These are phyloP conservation scores for Reticulitermes speratus DNA, from an alignment of 1,140 invertebrate species.

Conservation along the genomic window DNA sequence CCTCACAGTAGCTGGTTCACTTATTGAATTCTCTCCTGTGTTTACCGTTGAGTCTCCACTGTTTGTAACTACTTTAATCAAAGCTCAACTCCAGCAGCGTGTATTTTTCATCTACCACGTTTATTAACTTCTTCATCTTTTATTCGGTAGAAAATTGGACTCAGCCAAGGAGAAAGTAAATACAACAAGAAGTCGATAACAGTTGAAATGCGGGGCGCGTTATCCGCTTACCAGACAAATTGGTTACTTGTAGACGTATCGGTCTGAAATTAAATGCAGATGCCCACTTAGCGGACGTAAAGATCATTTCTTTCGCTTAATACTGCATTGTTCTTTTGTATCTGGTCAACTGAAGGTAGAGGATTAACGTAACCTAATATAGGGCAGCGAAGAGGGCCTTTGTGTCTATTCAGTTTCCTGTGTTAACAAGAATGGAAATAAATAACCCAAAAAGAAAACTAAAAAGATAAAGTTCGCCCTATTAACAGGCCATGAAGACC, in stretches of 20 bases:
- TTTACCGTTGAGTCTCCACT: constrained; percentile 27
- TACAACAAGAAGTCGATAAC: constrained; percentile 38
- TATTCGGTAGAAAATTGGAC: constrained; percentile 48
- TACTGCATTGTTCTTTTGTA: no score
- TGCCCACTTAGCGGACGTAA: not conserved
- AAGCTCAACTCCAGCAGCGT: constrained; percentile 35
- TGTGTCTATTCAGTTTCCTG: no score
- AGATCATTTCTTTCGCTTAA: no score
- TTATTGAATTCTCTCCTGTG: constrained; percentile 34
- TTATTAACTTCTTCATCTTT: constrained; percentile 49
- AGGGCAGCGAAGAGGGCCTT: no score
- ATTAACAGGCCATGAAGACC: no score
- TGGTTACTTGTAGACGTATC: not conserved
- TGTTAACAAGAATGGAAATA: no score
- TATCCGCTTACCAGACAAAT: constrained; percentile 14
- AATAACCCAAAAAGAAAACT: no score
- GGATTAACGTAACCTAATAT: not conserved
- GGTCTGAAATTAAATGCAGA: not conserved
- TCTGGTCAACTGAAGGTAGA: not conserved
- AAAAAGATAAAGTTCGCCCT: no score
- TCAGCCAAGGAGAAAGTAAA: constrained; percentile 45
- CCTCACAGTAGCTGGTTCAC: constrained; percentile 17
- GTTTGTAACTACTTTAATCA: constrained; percentile 37
- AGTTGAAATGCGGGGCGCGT: constrained; percentile 20
- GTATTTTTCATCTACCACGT: constrained; percentile 39